A percentile compares a stretch with the other conserved stretches of the same genome.
Evolutionary conservation across 2,888 invertebrate genomes (phyloP).

Genomic region (Drosophila kuntzei): DNA sequence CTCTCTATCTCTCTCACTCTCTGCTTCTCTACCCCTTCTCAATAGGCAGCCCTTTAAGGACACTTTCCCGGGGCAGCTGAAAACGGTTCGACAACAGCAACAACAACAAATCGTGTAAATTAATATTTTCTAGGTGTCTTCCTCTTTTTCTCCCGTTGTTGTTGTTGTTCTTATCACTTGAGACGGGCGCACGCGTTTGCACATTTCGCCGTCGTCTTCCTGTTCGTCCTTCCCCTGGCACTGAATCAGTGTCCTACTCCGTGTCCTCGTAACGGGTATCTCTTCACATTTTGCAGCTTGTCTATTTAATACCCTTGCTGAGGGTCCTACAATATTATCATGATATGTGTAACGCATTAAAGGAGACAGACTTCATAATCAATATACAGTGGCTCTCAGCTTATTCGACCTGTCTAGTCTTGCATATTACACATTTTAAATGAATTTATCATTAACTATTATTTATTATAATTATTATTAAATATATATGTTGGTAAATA

Average conservation of each 20-base stretch:
- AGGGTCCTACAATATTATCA: neutral
- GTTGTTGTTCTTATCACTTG: conserved; percentile 57
- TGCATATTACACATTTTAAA: too few relatives aligned
- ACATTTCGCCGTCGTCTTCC: conserved; percentile 69
- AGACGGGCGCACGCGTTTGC: conserved; percentile 71
- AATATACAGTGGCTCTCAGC: too few relatives aligned
- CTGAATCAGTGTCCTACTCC: conserved; percentile 6
- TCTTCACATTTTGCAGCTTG: conserved; percentile 69
- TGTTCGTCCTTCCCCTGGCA: conserved; percentile 42
- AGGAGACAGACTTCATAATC: too few relatives aligned
- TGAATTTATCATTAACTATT: too few relatives aligned
- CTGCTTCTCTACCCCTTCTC: conserved; percentile 7
- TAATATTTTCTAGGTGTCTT: conserved; percentile 72
- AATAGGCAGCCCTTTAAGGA: conserved; percentile 55
- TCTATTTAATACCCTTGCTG: conserved; percentile 37
- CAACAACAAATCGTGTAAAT: conserved; percentile 63
- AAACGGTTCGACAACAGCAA: conserved; percentile 32
- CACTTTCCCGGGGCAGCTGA: conserved; percentile 61
- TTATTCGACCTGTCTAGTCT: too few relatives aligned
- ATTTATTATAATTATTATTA: too few relatives aligned
- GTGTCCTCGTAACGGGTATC: conserved; percentile 38
- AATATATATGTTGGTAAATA: too few relatives aligned
- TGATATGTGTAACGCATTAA: neutral
- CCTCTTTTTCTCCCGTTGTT: conserved; percentile 8
- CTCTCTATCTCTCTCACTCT: neutral